Percentiles rank a stretch among this genome's conserved stretches.
phyloP scores from a whole-genome alignment of 2,888 invertebrate species.

The Spilarctia lutea region DNA sequence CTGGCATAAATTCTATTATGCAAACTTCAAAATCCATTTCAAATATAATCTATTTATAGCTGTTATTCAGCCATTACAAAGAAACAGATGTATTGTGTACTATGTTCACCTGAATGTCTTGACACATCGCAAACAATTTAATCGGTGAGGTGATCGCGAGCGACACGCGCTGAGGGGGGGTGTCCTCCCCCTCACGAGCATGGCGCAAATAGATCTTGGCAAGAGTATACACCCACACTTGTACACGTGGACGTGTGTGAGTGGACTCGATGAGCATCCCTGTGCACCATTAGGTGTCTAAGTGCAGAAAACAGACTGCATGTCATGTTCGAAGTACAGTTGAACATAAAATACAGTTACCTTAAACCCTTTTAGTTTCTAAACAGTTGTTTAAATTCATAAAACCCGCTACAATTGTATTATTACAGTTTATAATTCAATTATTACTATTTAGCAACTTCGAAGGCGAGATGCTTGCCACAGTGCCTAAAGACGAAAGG shows the following conservation, averaged over 20 bases:
- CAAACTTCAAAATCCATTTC: not conserved
- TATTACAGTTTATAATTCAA: no score
- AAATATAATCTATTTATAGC: not conserved
- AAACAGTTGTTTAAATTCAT: not conserved
- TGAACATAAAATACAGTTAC: not conserved
- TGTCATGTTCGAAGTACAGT: slow-evolving; percentile 6
- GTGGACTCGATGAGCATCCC: slow-evolving; percentile 26
- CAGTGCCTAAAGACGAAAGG: no score
- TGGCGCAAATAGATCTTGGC: slow-evolving; percentile 67
- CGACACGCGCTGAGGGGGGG: slow-evolving; percentile 6
- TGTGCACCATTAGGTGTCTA: slow-evolving; percentile 17
- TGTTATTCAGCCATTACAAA: not conserved
- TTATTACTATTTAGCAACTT: no score
- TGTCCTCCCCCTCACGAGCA: slow-evolving; percentile 41
- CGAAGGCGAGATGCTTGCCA: no score
- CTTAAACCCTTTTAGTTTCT: not conserved
- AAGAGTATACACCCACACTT: slow-evolving; percentile 47
- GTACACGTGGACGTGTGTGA: slow-evolving; percentile 22
- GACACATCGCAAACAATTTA: slow-evolving; percentile 45
- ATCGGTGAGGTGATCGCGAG: slow-evolving; percentile 54
- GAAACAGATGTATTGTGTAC: not conserved
- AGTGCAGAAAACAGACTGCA: slow-evolving; percentile 8
- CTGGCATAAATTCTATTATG: not conserved
- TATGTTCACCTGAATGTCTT: slow-evolving; percentile 36
- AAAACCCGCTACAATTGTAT: not conserved